A percentile compares a stretch with the other conserved stretches of the same genome.
phyloP scores from a whole-genome alignment of 2,113 vertebrate genomes.

The Gobio gobio region DNA sequence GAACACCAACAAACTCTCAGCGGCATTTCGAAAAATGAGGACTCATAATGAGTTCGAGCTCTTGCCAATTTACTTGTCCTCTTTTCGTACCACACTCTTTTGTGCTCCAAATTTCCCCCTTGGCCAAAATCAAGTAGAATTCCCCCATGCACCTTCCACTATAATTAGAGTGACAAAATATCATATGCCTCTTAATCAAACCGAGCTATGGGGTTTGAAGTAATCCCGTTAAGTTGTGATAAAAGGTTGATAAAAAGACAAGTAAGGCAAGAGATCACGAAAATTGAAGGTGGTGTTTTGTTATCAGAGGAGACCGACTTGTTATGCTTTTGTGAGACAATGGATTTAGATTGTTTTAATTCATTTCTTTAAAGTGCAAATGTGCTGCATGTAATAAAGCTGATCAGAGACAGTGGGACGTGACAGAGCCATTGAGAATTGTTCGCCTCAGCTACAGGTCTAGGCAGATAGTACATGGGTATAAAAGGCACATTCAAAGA shows the following conservation, averaged over 20 bases:
- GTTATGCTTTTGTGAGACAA: slow-evolving; percentile 42
- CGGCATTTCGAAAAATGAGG: slow-evolving; percentile 47
- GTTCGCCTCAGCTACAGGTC: neutral
- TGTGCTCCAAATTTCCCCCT: slow-evolving; percentile 34
- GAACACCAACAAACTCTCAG: slow-evolving; percentile 34
- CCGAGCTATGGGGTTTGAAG: slow-evolving; percentile 31
- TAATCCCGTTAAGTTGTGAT: slow-evolving; percentile 34
- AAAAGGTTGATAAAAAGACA: slow-evolving; percentile 45
- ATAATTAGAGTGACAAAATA: slow-evolving; percentile 53
- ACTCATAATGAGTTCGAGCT: slow-evolving; percentile 27
- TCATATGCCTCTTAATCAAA: slow-evolving; percentile 61
- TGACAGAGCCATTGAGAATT: neutral
- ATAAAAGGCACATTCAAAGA: neutral
- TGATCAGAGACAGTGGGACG: neutral
- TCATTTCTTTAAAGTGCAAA: slow-evolving; percentile 37
- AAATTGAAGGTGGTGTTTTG: slow-evolving; percentile 35
- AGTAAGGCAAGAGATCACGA: slow-evolving; percentile 8
- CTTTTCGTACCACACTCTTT: slow-evolving; percentile 29
- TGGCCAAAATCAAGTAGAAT: slow-evolving; percentile 49
- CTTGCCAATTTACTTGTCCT: slow-evolving; percentile 41
- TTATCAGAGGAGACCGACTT: slow-evolving; percentile 39
- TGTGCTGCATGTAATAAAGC: slow-evolving; percentile 7
- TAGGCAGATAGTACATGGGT: neutral
- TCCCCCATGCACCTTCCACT: slow-evolving; percentile 39
- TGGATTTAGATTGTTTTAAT: slow-evolving; percentile 23